Evolutionary conservation across 2,888 invertebrate genomes (phyloP).

Genomic region (Lamellibrachia satsuma): DNA sequence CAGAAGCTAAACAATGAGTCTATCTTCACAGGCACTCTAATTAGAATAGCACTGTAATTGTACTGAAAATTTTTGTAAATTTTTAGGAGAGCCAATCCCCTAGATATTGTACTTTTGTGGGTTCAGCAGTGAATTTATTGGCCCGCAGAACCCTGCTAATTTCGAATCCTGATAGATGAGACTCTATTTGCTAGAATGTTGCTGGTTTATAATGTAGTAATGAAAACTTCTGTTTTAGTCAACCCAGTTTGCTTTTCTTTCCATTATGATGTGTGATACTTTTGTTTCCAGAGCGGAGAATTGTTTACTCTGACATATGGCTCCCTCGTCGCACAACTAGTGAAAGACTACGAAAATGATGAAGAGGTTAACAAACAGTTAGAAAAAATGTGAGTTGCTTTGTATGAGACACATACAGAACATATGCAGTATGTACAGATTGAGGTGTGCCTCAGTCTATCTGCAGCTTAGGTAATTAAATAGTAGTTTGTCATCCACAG

Average conservation of each 20-base stretch:
- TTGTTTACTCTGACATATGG: conserved; percentile 97
- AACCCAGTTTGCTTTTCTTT: not conserved
- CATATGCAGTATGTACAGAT: conserved; percentile 24
- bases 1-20: too few species aligned
- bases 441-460: not conserved
- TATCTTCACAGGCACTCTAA: too few species aligned
- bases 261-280: not conserved
- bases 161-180: too few species aligned
- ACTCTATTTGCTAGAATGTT: too few species aligned
- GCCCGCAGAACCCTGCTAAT: too few species aligned
- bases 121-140: too few species aligned
- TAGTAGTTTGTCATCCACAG: too few species aligned
- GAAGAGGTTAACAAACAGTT: conserved; percentile 96
- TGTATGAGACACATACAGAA: conserved; percentile 26
- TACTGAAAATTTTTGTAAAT: too few species aligned
- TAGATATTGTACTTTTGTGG: too few species aligned
- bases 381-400: conserved; percentile 62
- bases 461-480: not conserved
- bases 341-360: conserved; percentile 94
- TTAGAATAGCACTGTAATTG: too few species aligned
- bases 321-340: conserved; percentile 93
- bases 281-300: conserved; percentile 83
- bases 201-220: not conserved
- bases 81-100: too few species aligned
- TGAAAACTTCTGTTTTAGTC: not conserved